Conservation (phyloP, 2,113 vertebrate species). For the Pseudois nayaur region DNA sequence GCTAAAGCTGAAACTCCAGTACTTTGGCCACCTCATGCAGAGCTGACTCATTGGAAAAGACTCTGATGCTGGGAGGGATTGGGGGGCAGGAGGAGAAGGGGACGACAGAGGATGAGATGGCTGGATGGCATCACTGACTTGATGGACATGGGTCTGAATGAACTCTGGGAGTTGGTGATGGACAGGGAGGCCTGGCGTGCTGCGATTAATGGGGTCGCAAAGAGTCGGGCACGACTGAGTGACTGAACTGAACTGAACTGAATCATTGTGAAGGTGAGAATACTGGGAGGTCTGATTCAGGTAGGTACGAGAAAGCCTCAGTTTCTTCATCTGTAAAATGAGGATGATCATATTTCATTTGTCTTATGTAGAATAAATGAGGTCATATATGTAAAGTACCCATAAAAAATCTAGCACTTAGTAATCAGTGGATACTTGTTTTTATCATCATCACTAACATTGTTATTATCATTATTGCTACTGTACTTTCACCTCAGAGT, state of each 20-base stretch:
- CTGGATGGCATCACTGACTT: too few relatives aligned
- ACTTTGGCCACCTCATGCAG: too few relatives aligned
- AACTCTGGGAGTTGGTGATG: too few relatives aligned
- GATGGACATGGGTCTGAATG: fast-evolving
- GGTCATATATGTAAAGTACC: not conserved
- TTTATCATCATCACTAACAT: not conserved
- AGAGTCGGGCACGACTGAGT: too few relatives aligned
- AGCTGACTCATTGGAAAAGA: too few relatives aligned
- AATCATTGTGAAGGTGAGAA: not conserved
- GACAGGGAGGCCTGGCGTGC: too few relatives aligned
- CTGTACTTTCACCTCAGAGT: not conserved
- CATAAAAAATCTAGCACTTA: not conserved
- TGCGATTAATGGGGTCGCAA: too few relatives aligned
- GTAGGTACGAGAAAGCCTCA: not conserved
- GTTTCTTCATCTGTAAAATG: not conserved
- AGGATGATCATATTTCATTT: not conserved
- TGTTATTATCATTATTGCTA: not conserved
- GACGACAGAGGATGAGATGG: too few relatives aligned
- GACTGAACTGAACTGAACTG: not conserved
- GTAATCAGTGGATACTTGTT: not conserved
- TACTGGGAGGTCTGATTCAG: not conserved
- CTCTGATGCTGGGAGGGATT: too few relatives aligned
- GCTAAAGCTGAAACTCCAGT: too few relatives aligned
- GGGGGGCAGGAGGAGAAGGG: too few relatives aligned
- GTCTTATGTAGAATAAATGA: not conserved